Conservation (phyloP, 2,888 invertebrate genomes). For the Emmelina monodactyla region DNA sequence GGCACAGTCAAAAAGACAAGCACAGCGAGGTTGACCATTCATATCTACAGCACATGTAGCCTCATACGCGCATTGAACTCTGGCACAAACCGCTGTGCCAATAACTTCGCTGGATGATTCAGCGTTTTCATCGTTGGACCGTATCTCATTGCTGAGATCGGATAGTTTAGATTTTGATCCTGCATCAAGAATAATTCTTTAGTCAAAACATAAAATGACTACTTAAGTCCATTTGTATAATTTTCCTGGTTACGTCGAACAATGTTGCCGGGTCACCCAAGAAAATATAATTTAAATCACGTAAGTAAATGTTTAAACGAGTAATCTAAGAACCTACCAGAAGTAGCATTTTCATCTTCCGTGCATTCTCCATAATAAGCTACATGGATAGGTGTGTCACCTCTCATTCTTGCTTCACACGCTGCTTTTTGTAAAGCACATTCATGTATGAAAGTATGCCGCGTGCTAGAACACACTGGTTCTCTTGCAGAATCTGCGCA, state of each 20-base stretch:
- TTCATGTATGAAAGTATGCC: conserved; percentile 79
- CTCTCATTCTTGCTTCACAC: conserved; percentile 73
- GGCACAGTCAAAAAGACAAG: conserved; percentile 81
- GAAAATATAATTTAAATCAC: no score
- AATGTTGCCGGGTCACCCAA: no score
- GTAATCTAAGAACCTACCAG: no score
- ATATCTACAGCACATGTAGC: conserved; percentile 84
- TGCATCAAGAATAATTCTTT: no score
- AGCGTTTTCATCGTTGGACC: conserved; percentile 29
- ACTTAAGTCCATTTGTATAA: no score
- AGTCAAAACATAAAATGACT: no score
- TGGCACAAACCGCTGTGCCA: conserved; percentile 76
- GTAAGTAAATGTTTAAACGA: no score
- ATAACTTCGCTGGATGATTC: conserved; percentile 35
- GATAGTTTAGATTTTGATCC: conserved; percentile 20
- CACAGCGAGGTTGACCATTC: conserved; percentile 70
- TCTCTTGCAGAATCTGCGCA: conserved; percentile 73
- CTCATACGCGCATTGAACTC: conserved; percentile 84
- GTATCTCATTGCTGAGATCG: conserved; percentile 43
- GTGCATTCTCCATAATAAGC: conserved; percentile 81
- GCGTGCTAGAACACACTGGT: conserved; percentile 81
- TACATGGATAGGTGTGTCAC: conserved; percentile 57
- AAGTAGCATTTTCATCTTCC: conserved; percentile 67
- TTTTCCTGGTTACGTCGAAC: no score
- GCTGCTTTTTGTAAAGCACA: conserved; percentile 81